phyloP scores from a whole-genome alignment of 2,113 vertebrate species.

The Datnioides undecimradiatus region DNA sequence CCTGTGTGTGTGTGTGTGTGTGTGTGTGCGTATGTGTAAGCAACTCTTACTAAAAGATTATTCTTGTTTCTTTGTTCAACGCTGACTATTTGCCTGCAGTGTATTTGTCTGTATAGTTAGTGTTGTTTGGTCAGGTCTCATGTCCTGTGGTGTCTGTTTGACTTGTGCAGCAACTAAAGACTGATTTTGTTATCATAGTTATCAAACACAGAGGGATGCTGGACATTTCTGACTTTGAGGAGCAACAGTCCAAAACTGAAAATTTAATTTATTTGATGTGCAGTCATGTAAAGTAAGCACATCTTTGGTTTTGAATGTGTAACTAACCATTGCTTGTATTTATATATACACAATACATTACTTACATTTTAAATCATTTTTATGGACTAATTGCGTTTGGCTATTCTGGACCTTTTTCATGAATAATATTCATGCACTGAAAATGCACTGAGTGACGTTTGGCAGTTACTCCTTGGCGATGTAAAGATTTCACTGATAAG shows the following conservation, averaged over 20 bases:
- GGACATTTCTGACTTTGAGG: too few species aligned
- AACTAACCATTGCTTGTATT: neutral
- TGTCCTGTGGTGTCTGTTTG: neutral
- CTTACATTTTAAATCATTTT: neutral
- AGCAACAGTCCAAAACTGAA: neutral
- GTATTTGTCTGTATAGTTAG: conserved; percentile 7
- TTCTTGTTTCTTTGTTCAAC: conserved; percentile 1
- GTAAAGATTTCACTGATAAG: neutral
- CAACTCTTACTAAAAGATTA: conserved; percentile 11
- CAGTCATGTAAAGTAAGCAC: neutral
- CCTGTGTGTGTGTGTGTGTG: neutral
- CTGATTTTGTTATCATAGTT: neutral
- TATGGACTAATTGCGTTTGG: neutral
- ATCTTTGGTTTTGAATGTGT: neutral
- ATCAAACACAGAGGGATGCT: neutral
- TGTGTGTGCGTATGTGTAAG: conserved; percentile 29
- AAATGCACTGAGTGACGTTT: neutral
- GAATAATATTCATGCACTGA: neutral
- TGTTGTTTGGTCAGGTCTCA: neutral
- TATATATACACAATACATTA: neutral
- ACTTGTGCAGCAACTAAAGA: neutral
- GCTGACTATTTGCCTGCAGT: conserved; percentile 20
- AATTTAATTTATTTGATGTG: neutral
- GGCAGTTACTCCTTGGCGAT: neutral
- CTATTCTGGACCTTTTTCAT: neutral